Percentiles rank a stretch among this genome's conserved stretches.
Conservation (phyloP, 1,140 invertebrate species). For the Holotrichia oblita region DNA sequence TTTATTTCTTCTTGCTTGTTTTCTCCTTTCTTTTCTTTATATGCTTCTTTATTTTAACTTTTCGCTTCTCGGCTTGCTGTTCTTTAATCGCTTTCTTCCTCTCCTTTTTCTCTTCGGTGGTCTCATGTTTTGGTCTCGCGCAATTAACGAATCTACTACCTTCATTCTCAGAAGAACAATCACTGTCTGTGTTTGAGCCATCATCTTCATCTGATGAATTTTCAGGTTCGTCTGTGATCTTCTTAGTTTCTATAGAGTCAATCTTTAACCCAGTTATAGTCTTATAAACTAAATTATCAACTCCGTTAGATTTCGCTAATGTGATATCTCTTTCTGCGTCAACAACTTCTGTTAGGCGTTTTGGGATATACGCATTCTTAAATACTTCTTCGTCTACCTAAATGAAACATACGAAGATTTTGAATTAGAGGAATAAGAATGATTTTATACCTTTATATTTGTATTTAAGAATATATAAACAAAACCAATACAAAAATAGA, state of each 20-base stretch:
- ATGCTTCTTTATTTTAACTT: constrained; percentile 95
- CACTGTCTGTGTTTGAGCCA: constrained; percentile 60
- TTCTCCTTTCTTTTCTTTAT: constrained; percentile 80
- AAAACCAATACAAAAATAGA: too few species aligned
- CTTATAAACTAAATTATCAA: constrained; percentile 81
- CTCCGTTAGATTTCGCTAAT: constrained; percentile 78
- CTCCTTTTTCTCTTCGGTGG: constrained; percentile 83
- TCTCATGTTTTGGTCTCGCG: constrained; percentile 85
- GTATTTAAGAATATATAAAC: too few species aligned
- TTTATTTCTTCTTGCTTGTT: constrained; percentile 14
- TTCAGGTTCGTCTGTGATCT: constrained; percentile 57
- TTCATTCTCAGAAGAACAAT: constrained; percentile 56
- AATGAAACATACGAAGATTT: constrained; percentile 39
- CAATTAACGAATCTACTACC: constrained; percentile 72
- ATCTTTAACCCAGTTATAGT: constrained; percentile 85
- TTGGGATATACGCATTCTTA: constrained; percentile 93
- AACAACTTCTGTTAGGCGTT: constrained; percentile 90
- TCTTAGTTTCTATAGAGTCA: constrained; percentile 68
- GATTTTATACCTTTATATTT: too few species aligned
- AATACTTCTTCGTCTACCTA: constrained; percentile 88
- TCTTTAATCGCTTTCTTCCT: constrained; percentile 89
- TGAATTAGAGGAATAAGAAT: too few species aligned
- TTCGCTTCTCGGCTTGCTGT: constrained; percentile 89
- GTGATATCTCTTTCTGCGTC: constrained; percentile 91
- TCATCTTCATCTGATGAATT: constrained; percentile 56